Evolutionary conservation across 2,797 vertebrate genomes (phyloP).

Genomic region (Neomorphus geoffroyi): DNA sequence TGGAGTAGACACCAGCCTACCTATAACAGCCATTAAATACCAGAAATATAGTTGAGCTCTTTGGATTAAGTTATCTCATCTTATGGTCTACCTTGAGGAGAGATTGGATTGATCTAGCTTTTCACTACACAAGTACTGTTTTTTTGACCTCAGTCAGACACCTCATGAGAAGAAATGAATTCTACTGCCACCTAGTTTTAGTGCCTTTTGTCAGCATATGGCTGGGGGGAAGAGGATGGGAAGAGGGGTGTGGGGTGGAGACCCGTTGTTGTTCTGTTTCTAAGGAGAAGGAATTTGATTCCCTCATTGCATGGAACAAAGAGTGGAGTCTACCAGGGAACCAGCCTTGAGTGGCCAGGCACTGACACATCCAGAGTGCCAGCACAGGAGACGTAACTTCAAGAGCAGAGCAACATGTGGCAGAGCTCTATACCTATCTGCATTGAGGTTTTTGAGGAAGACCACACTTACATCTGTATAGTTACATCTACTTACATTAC

Average conservation of each 20-base stretch:
- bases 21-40: neutral
- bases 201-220: neutral
- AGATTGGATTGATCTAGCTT: neutral
- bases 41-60: neutral
- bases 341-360: neutral
- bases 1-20: neutral
- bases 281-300: too few relatives aligned
- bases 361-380: neutral
- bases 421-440: neutral
- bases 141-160: neutral
- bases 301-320: neutral
- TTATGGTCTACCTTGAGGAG: neutral
- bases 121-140: too few relatives aligned
- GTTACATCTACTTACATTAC: neutral
- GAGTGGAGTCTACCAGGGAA: neutral
- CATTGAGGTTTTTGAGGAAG: neutral
- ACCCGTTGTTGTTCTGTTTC: neutral
- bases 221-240: too few relatives aligned
- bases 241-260: too few relatives aligned
- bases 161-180: neutral
- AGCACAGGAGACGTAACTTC: neutral
- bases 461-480: neutral
- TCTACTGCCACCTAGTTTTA: neutral
- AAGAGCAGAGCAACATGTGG: neutral
- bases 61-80: neutral